Evolutionary conservation across 2,113 vertebrate species (phyloP).

Genomic region (Leptobrachium ailaonicum): DNA sequence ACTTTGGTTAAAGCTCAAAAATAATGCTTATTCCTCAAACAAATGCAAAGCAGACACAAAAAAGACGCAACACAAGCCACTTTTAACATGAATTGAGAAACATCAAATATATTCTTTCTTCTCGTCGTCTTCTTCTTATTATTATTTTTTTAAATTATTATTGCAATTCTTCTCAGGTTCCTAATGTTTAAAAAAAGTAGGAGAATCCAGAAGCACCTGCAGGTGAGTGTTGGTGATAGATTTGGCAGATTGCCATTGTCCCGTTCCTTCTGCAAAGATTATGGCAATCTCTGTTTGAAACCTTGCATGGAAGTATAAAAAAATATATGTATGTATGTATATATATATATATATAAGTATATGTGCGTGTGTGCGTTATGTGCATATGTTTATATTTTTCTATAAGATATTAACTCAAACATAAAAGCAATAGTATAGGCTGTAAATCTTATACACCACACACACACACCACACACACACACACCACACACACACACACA

Average conservation of each 20-base stretch:
- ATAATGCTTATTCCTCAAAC: constrained; percentile 33
- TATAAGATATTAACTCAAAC: constrained; percentile 17
- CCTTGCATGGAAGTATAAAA: constrained; percentile 6
- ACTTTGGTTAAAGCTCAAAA: constrained; percentile 54
- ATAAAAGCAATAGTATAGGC: constrained; percentile 46
- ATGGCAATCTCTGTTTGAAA: constrained; percentile 48
- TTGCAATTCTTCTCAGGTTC: not conserved
- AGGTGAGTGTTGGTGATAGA: constrained; percentile 47
- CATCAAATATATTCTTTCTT: constrained; percentile 46
- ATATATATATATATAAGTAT: no score
- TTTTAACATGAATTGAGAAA: constrained; percentile 50
- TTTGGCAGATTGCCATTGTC: constrained; percentile 53
- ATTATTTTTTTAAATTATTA: not conserved
- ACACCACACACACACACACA: constrained; percentile 40
- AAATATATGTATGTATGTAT: no score
- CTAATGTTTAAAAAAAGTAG: not conserved
- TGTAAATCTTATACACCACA: no score
- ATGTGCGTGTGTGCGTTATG: not conserved
- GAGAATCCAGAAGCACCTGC: constrained; percentile 24
- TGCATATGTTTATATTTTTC: not conserved
- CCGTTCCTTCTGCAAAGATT: not conserved
- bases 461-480: constrained; percentile 45
- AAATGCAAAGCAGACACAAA: constrained; percentile 29
- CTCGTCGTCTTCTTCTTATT: constrained; percentile 26
- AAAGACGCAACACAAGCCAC: constrained; percentile 42